These are phyloP conservation scores for Columba janthina DNA, from an alignment of 2,113 vertebrate genomes.

Conservation along the genomic window DNA sequence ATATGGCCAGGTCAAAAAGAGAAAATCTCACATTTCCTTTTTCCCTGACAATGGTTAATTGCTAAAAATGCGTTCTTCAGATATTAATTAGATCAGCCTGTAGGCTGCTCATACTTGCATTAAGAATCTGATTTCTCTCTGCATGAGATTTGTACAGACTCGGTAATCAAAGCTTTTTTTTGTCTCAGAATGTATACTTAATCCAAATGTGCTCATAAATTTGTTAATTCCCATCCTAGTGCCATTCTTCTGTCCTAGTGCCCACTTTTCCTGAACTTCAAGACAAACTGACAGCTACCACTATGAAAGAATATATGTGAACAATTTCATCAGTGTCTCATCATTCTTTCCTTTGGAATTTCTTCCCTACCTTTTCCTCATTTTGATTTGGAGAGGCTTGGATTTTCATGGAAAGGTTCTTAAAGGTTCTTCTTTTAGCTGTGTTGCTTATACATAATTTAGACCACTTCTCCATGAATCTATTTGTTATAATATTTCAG, in stretches of 20 bases:
- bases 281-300: neutral
- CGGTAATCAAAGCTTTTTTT: conserved; percentile 30
- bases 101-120: conserved; percentile 7
- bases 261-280: neutral
- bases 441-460: neutral
- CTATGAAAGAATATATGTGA: neutral
- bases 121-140: conserved; percentile 6
- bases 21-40: neutral
- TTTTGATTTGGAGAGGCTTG: neutral
- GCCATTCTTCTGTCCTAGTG: neutral
- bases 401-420: neutral
- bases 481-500: neutral
- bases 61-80: conserved; percentile 11
- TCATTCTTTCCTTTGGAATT: neutral
- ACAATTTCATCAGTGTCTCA: neutral
- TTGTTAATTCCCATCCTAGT: neutral
- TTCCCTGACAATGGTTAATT: neutral
- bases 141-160: neutral
- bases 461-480: neutral
- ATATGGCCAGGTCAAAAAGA: neutral
- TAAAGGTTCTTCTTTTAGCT: neutral
- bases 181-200: conserved; percentile 20
- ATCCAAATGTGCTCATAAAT: neutral
- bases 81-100: conserved; percentile 27
- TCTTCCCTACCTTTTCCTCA: neutral